Evolutionary conservation across 2,113 vertebrate species (phyloP), one percentile per base, ranked within the genome.

Genomic region (Sceloporus tristichus): DNA sequence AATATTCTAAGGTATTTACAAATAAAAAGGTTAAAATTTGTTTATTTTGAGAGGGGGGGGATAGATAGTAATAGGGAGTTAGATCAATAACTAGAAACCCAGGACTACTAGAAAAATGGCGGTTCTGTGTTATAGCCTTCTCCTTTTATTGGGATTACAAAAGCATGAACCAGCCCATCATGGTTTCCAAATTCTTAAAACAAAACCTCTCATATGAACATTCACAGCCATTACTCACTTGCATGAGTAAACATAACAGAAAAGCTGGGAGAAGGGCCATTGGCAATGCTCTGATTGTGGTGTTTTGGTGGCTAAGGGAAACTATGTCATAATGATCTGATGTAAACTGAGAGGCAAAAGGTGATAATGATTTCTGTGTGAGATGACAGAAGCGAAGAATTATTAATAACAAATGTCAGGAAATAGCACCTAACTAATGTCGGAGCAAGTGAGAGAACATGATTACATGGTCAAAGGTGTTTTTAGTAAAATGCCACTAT

Each of bases 201-300:
- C 66, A 40, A 9, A 38, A 14, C 59, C 11, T 62, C 10, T 27
- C 1, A 10, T 82, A 23, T 14, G 79, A n/a, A 27, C 38, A 65
- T 27, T 19, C 23, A 48, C 13, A 40, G 40, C 9, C 4, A 42
- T 27, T 10, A 62, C 23, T 48, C 16, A 18, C 23, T 66, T 48
- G 23, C 3, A 85, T 38, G n/a, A 74, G 25, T 10, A 84, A 84
- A 84, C 19, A 23, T 25, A 84, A 73, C 48, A 65, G 23, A 40
- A 65, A 29, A 81, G 21, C n/a, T 81, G 79, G 79, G n/a, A 65
- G 18, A 27, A 10, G 38, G n/a, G 13, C 29, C 54, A 80, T 21
- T 80, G 54, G n/a, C n/a, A 56, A 56, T 56, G 54, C 23, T 68
- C 73, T 73, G 9, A 0, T 0, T 0, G 65, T 0, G 71, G n/a